These are phyloP conservation scores for Bostrychus sinensis DNA, from an alignment of 2,113 vertebrate species.

Conservation along the genomic window DNA sequence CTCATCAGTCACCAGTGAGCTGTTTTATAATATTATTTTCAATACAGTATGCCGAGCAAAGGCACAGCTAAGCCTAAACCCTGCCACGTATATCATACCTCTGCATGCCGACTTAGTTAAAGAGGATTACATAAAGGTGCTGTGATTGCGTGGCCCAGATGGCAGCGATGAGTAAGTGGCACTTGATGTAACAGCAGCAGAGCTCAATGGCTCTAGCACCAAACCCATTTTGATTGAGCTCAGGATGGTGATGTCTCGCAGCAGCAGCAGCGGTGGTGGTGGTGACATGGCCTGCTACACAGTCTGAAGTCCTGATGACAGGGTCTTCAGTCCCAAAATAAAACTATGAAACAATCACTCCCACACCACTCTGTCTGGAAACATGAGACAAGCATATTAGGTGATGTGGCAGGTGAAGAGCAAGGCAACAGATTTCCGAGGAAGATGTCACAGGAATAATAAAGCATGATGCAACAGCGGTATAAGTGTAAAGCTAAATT, in stretches of 20 bases:
- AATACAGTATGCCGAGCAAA: background rate
- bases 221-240: conserved; percentile 71
- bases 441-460: conserved; percentile 11
- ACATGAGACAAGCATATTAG: conserved; percentile 12
- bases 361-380: conserved; percentile 22
- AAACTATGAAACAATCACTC: conserved; percentile 51
- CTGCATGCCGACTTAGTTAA: conserved; percentile 12
- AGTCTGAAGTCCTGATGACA: conserved; percentile 63
- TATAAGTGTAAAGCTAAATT: background rate
- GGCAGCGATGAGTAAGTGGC: conserved; percentile 54
- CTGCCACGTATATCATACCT: background rate
- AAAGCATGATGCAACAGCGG: conserved; percentile 2
- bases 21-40: background rate
- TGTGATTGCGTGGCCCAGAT: conserved; percentile 56
- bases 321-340: conserved; percentile 53
- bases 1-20: background rate
- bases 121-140: conserved; percentile 31
- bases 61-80: conserved; percentile 9
- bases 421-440: background rate
- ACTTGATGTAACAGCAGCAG: conserved; percentile 59
- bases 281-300: background rate
- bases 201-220: conserved; percentile 64
- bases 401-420: conserved; percentile 18
- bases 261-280: conserved; percentile 13
- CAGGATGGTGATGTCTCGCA: conserved; percentile 56